phyloP scores from a whole-genome alignment of 2,888 invertebrate species.

The Isotomurus palustris region DNA sequence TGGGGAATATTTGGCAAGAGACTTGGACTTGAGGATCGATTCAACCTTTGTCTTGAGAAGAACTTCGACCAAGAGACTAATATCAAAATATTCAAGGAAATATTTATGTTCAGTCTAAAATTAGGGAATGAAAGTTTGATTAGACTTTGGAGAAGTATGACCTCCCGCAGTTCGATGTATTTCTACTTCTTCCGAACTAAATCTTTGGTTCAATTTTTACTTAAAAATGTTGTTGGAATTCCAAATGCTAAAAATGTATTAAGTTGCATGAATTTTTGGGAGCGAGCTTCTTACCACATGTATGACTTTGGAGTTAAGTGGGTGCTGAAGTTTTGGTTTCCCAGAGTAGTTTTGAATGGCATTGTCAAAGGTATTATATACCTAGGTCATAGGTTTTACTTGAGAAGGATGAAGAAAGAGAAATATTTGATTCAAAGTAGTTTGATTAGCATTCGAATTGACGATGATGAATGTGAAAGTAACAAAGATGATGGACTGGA shows the following conservation, averaged over 20 bases:
- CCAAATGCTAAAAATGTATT: constrained; percentile 31
- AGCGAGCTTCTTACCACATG: constrained; percentile 27
- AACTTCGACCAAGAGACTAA: constrained; percentile 41
- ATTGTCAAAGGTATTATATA: constrained; percentile 13
- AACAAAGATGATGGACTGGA: no score
- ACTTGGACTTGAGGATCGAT: constrained; percentile 39
- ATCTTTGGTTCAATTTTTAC: constrained; percentile 38
- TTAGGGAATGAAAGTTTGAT: constrained; percentile 31
- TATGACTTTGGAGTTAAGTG: constrained; percentile 27
- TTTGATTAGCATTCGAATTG: constrained; percentile 4
- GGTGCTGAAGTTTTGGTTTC: constrained; percentile 26
- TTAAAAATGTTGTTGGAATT: constrained; percentile 34
- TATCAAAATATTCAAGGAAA: constrained; percentile 34
- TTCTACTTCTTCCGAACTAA: constrained; percentile 37
- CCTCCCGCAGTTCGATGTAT: constrained; percentile 30
- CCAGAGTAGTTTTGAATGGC: constrained; percentile 20
- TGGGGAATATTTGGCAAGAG: constrained; percentile 41
- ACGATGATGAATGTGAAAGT: constrained; percentile 3
- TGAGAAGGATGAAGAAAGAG: constrained; percentile 9
- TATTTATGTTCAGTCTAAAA: constrained; percentile 41
- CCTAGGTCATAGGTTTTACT: constrained; percentile 19
- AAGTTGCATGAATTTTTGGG: constrained; percentile 27
- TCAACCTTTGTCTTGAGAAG: constrained; percentile 32
- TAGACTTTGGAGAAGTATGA: constrained; percentile 34
- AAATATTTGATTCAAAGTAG: background rate